Evolutionary conservation across 2,113 vertebrate species (phyloP), one percentile per base, ranked within the genome.

Genomic region (Verasper variegatus): DNA sequence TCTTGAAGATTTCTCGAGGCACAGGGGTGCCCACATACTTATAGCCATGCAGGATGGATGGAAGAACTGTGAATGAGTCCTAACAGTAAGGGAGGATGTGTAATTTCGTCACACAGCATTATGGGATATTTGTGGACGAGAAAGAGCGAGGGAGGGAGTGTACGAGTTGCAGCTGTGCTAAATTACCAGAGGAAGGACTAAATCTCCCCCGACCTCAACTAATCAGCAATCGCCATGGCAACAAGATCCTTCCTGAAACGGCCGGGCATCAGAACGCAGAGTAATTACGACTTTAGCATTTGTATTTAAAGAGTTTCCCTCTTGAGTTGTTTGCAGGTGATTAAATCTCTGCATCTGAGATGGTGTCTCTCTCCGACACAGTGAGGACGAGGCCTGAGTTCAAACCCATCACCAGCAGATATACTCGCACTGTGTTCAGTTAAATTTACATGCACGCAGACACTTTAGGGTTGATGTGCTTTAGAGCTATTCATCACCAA

Each of bases 151-250:
- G 21, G 27, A 31, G 20, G 37, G 57, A 26, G 59, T 18, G 21
- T 40, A n/a, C n/a, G 5, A 52, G 13, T 31, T 62, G 23, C 63
- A 80, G 72, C 71, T 86, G 79, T 82, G 63, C 49, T 76, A 45
- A 68, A 86, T 69, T 76, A 76, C 24, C 70, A 63, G 15, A 18
- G 12, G 40, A 59, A n/a, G 2, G 20, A 27, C 42, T 10, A 76
- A 67, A 56, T 42, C 31, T 20, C 45, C n/a, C 45, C 47, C 8
- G 64, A 59, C 66, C 75, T 71, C 61, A 40, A 35, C 57, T 49
- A 68, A 42, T 42, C 40, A 42, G 11, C 11, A 3, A 65, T 79
- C 14, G 1, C 21, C 26, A 49, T 61, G 57, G 24, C 52, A 76
- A 80, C 62, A 21, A 49, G 23, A 74, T 70, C 27, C 42, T 15